Evolutionary conservation across 1,140 invertebrate genomes (phyloP).

Genomic region (Aphidius gifuensis): DNA sequence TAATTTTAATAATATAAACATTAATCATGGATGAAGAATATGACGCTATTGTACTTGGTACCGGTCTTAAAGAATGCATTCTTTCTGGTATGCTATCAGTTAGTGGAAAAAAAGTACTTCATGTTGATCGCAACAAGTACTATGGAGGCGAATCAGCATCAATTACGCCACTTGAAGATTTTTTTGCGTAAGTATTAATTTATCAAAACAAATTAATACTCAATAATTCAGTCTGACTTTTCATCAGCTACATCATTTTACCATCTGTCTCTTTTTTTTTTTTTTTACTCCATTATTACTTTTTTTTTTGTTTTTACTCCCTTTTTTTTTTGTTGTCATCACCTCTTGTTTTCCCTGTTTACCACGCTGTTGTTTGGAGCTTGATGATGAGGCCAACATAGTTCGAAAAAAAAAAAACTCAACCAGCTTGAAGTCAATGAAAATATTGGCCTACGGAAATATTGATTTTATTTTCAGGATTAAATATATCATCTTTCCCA

Average conservation of each 20-base stretch:
- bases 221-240: background rate
- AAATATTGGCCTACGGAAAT: no score
- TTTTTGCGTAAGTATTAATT: constrained; percentile 62
- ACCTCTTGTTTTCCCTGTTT: no score
- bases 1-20: background rate
- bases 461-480: no score
- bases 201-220: background rate
- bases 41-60: constrained; percentile 97
- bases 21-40: constrained; percentile 98
- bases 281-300: no score
- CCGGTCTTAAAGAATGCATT: constrained; percentile 99
- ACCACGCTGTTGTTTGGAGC: no score
- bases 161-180: constrained; percentile 96
- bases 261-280: no score
- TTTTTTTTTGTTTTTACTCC: background rate
- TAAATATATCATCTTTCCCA: no score
- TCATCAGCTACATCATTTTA: no score
- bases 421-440: no score
- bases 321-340: background rate
- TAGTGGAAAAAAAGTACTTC: constrained; percentile 97
- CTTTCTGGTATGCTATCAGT: constrained; percentile 98
- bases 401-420: no score
- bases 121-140: constrained; percentile 99
- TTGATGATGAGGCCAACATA: no score
- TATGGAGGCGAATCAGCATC: constrained; percentile 99